Evolutionary conservation across 1,140 invertebrate species (phyloP).

Genomic region (Eriocheir sinensis): DNA sequence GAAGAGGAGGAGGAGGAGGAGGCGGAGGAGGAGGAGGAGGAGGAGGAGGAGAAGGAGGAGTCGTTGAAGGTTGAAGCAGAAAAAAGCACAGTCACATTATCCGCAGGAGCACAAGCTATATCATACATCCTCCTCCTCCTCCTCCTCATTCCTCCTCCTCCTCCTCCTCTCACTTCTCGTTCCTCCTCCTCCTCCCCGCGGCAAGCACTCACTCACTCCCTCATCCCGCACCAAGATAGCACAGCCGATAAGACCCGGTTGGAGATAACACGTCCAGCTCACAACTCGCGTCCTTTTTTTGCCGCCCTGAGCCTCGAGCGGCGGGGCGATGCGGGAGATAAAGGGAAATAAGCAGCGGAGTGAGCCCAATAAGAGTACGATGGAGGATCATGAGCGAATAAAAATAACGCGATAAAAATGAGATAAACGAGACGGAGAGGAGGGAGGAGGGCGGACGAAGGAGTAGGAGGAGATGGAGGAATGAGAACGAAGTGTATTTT

Average conservation of each 20-base stretch:
- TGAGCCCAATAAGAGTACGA: conserved; percentile 12
- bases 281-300: neutral
- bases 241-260: neutral
- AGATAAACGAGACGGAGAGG: conserved; percentile 1
- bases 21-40: neutral
- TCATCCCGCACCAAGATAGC: neutral
- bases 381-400: neutral
- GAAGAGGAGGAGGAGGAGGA: neutral
- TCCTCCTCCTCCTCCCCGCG: too few relatives aligned
- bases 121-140: too few relatives aligned
- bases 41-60: neutral
- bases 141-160: too few relatives aligned
- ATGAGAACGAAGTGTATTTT: too few relatives aligned
- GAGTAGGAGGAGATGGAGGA: too few relatives aligned
- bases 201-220: neutral
- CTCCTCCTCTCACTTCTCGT: too few relatives aligned
- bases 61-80: too few relatives aligned
- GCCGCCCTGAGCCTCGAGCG: neutral
- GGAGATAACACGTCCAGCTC: neutral
- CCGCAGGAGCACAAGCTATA: too few relatives aligned
- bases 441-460: neutral
- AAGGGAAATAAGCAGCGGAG: neutral
- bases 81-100: too few relatives aligned
- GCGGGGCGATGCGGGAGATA: neutral
- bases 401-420: neutral